These are phyloP conservation scores for Rhinichthys osculus DNA, from an alignment of 2,797 vertebrate species.

Conservation along the genomic window DNA sequence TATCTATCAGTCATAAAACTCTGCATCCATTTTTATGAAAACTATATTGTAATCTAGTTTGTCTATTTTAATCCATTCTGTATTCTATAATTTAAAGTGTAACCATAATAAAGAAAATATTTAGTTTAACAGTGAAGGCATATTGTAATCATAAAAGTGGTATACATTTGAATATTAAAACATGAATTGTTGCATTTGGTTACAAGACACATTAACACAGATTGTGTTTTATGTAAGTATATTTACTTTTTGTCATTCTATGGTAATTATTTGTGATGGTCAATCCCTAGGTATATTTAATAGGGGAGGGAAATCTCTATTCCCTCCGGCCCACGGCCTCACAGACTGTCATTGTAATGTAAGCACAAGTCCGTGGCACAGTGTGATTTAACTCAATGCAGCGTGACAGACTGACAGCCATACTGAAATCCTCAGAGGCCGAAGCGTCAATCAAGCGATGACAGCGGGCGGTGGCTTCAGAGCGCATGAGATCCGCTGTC, in stretches of 20 bases:
- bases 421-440: slow-evolving; percentile 47
- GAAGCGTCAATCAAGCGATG: slow-evolving; percentile 40
- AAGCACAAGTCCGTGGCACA: neutral
- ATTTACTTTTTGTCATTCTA: neutral
- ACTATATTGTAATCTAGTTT: neutral
- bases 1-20: neutral
- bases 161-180: neutral
- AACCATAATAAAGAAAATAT: neutral
- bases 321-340: neutral
- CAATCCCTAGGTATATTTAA: neutral
- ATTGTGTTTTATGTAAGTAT: neutral
- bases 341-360: neutral
- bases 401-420: slow-evolving; percentile 55
- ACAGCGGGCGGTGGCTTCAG: slow-evolving; percentile 29
- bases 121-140: neutral
- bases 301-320: neutral
- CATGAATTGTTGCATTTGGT: neutral
- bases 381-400: slow-evolving; percentile 26
- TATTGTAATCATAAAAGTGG: neutral
- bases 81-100: neutral
- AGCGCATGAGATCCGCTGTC: slow-evolving; percentile 23
- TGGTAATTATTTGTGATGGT: slow-evolving; percentile 17
- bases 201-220: neutral
- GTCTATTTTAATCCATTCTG: neutral
- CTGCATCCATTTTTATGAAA: neutral